phyloP scores from a whole-genome alignment of 2,113 vertebrate genomes.

The Orycteropus afer region DNA sequence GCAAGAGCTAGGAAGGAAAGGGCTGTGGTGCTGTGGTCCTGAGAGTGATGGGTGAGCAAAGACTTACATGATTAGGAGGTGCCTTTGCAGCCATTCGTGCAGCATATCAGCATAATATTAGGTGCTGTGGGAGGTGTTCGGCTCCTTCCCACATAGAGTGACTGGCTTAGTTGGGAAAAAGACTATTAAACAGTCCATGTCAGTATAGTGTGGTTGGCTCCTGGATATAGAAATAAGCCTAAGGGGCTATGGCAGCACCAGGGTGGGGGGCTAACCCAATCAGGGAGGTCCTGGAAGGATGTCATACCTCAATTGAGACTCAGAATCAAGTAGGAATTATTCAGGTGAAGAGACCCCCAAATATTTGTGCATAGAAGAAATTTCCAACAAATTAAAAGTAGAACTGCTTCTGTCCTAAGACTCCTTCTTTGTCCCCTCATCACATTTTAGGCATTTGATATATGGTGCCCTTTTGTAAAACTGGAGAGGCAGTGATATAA shows the following conservation, averaged over 20 bases:
- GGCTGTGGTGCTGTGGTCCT: neutral
- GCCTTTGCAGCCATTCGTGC: neutral
- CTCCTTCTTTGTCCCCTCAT: neutral
- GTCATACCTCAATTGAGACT: neutral
- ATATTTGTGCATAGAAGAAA: neutral
- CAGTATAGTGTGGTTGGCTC: neutral
- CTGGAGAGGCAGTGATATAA: neutral
- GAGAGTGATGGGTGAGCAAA: neutral
- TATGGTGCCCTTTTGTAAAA: neutral
- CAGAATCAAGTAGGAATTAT: neutral
- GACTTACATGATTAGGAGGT: neutral
- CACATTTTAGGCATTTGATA: conserved; percentile 3
- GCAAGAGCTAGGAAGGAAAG: neutral
- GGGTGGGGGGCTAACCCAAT: neutral
- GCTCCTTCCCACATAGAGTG: neutral
- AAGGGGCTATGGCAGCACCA: neutral
- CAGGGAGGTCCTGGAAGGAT: neutral
- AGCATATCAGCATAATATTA: neutral
- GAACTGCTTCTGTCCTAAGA: conserved; percentile 9
- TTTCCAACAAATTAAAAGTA: neutral
- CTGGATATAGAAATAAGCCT: neutral
- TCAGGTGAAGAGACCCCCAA: neutral
- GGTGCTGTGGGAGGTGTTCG: neutral
- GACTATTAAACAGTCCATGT: neutral
- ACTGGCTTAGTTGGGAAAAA: neutral